These are phyloP conservation scores for Charina bottae DNA, from an alignment of 2,113 vertebrate genomes.

Conservation along the genomic window DNA sequence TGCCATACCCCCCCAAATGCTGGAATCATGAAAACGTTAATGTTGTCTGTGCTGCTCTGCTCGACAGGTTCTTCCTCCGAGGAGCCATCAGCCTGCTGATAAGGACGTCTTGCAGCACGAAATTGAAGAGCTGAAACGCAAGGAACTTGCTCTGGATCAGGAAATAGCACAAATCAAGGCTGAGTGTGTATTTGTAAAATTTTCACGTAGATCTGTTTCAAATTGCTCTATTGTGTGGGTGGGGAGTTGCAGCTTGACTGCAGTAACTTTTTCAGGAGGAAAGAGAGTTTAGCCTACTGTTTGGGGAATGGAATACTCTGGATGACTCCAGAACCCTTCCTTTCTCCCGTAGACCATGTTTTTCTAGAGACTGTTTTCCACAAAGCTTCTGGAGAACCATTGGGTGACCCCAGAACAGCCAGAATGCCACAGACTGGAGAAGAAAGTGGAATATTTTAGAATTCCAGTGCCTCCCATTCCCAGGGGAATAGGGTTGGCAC, in stretches of 20 bases:
- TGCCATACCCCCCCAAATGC: background rate
- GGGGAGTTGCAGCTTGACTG: background rate
- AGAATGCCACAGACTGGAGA: background rate
- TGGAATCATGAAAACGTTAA: background rate
- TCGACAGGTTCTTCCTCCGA: slow-evolving; percentile 57
- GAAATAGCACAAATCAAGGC: slow-evolving; percentile 72
- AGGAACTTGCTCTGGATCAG: slow-evolving; percentile 65
- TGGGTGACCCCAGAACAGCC: background rate
- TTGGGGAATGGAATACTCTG: background rate
- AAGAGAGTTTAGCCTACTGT: background rate
- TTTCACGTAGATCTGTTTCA: background rate
- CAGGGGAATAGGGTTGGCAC: background rate
- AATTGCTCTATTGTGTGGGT: background rate
- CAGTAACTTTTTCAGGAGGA: background rate
- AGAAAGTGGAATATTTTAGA: background rate
- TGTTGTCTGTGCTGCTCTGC: background rate
- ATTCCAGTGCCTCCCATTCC: background rate
- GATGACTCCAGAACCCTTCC: background rate
- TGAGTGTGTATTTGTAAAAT: slow-evolving; percentile 66
- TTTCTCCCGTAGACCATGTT: background rate
- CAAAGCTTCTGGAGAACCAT: background rate
- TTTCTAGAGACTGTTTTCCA: background rate
- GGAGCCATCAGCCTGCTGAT: background rate
- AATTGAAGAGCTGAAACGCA: slow-evolving; percentile 69
- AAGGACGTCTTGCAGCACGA: slow-evolving; percentile 55